Percentiles rank a stretch among this genome's conserved stretches.
Evolutionary conservation across 2,888 invertebrate species (phyloP).

Genomic region (Agrypnus murinus): DNA sequence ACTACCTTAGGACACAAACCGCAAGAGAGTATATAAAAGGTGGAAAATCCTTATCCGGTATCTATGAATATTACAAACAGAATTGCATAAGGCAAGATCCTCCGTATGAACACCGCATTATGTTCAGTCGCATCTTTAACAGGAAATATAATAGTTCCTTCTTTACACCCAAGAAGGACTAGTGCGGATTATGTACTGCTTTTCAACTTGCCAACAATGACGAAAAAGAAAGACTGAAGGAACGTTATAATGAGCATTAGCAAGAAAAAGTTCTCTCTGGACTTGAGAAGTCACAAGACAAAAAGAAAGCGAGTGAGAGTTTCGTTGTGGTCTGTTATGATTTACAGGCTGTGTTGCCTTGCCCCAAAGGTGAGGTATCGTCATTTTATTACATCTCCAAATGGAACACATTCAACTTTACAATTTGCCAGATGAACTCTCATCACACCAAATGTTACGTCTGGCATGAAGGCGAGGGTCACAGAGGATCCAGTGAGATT

Average conservation of each 20-base stretch:
- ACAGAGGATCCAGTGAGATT: conserved; percentile 63
- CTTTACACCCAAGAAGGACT: conserved; percentile 53
- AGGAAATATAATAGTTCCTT: conserved; percentile 39
- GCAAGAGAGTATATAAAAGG: conserved; percentile 58
- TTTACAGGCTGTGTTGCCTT: conserved; percentile 57
- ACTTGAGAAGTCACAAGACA: conserved; percentile 36
- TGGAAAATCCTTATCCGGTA: conserved; percentile 52
- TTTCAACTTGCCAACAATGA: conserved; percentile 44
- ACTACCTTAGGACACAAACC: conserved; percentile 56
- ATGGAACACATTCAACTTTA: conserved; percentile 61
- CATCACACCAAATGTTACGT: conserved; percentile 58
- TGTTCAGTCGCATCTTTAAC: conserved; percentile 40
- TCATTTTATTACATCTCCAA: conserved; percentile 62
- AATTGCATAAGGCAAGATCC: conserved; percentile 41
- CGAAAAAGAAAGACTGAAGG: conserved; percentile 18
- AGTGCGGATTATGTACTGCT: conserved; percentile 54
- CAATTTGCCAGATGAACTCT: conserved; percentile 57
- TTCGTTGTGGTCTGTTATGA: conserved; percentile 49
- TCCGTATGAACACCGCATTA: conserved; percentile 42
- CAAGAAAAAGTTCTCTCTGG: conserved; percentile 41
- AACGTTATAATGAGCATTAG: conserved; percentile 36
- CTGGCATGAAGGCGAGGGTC: conserved; percentile 64
- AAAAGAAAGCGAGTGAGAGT: conserved; percentile 30
- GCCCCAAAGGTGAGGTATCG: conserved; percentile 61
- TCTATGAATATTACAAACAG: conserved; percentile 57